Evolutionary conservation across 2,888 invertebrate species (phyloP).

Genomic region (Polia nebulosa): DNA sequence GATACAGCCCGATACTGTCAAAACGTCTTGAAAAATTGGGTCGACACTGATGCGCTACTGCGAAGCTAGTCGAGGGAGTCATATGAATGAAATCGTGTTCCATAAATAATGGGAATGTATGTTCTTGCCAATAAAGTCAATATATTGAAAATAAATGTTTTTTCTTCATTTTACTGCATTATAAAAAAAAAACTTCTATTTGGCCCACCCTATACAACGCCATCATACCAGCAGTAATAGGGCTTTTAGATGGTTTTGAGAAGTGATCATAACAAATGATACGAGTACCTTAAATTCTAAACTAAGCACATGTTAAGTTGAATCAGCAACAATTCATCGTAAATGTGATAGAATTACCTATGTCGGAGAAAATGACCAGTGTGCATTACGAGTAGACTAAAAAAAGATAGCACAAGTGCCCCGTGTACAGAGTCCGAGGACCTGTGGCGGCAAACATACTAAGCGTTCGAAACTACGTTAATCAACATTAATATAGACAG

Average conservation of each 20-base stretch:
- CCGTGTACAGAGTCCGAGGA: slow-evolving; percentile 51
- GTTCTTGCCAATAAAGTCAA: no score
- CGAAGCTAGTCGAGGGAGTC: no score
- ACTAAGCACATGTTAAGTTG: slow-evolving; percentile 28
- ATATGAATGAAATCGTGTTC: no score
- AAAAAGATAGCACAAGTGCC: slow-evolving; percentile 38
- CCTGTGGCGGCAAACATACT: slow-evolving; percentile 59
- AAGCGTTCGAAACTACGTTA: slow-evolving; percentile 64
- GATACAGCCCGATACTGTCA: no score
- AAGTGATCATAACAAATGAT: slow-evolving; percentile 17
- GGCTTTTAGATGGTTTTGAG: slow-evolving; percentile 23
- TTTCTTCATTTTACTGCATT: no score
- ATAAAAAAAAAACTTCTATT: no score
- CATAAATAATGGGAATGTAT: no score
- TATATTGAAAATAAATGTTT: no score
- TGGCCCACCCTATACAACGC: no score
- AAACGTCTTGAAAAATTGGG: no score
- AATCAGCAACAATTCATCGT: slow-evolving; percentile 29
- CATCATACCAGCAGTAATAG: slow-evolving; percentile 13
- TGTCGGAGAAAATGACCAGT: slow-evolving; percentile 42
- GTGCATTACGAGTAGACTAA: slow-evolving; percentile 47
- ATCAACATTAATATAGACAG: slow-evolving; percentile 63
- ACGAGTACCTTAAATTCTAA: slow-evolving; percentile 32
- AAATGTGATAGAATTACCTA: slow-evolving; percentile 33
- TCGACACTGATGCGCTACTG: no score